Base-by-base conservation (phyloP, 2,113 vertebrate species). In the Odobenus rosmarus region DNA sequence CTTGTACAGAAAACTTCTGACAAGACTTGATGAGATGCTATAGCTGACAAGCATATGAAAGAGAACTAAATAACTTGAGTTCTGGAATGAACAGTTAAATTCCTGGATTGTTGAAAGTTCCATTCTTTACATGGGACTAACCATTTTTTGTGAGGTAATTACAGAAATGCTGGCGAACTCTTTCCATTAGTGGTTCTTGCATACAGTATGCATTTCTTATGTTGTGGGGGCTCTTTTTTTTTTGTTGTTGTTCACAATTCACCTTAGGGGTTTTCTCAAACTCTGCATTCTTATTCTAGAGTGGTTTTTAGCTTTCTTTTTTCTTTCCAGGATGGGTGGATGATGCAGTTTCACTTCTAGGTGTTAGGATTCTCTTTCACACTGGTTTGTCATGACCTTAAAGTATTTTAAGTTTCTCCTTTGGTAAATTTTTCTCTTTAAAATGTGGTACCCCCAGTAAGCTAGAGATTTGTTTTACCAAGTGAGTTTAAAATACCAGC, bases 261-360 rank as follows among this genome's bases (percentile, higher is more conserved):
- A 92, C 95, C 81, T 31, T 83, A 71, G 97, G 98, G 97, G 95
- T 96, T 97, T 98, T 97, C 98, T 98, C 88, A 90, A 42, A 82
- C 89, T 53, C 69, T 62, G 86, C 77, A 3, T 80, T 81, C 93
- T 95, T 57, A 42, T 71, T 91, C 82, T 55, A 0, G 14, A 42
- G 97, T 64, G 96, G 96, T 94, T 97, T 97, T 87, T 23, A 86
- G 94, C 96, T 97, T 95, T 81, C 95, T 93, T 93, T 95, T 91
- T 88, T 95, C 93, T 96, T 92, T 95, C 97, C 97, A 96, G 92
- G 69, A 90, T 21, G 96, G 61, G 94, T 36, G 81, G 97, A 85
- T 88, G 98, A 97, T 84, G 95, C 90, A 94, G 96, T 97, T 97
- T 97, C 97, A 91, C 90, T 93, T 93, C 88, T 82, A 84, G 97